Evolutionary conservation across 2,797 vertebrate genomes (phyloP).

Genomic region (Danio choprae): DNA sequence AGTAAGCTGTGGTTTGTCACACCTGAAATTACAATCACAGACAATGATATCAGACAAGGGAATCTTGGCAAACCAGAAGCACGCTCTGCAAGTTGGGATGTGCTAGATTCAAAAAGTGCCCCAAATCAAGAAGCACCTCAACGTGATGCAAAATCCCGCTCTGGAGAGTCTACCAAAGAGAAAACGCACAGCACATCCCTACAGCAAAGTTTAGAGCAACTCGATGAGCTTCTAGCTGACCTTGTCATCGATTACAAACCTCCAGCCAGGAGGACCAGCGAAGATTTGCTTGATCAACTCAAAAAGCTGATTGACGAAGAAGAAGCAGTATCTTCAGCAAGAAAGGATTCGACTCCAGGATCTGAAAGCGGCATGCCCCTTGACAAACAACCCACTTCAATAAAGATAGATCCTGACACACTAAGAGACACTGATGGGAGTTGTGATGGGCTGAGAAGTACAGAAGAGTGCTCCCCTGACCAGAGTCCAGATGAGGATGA

Average conservation of each 20-base stretch:
- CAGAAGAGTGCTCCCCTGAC: slow-evolving; percentile 89
- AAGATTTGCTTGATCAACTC: slow-evolving; percentile 88
- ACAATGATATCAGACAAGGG: slow-evolving; percentile 89
- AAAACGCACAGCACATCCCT: slow-evolving; percentile 80
- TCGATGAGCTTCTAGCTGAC: slow-evolving; percentile 95
- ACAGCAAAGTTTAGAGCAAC: slow-evolving; percentile 94
- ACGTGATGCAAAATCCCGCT: slow-evolving; percentile 65
- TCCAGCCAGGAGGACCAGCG: slow-evolving; percentile 76
- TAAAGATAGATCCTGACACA: slow-evolving; percentile 75
- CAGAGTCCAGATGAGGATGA: slow-evolving; percentile 95
- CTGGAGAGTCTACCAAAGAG: slow-evolving; percentile 77
- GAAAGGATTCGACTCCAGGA: slow-evolving; percentile 72
- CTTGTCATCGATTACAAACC: slow-evolving; percentile 95
- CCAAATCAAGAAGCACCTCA: slow-evolving; percentile 66
- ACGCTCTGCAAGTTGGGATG: slow-evolving; percentile 86
- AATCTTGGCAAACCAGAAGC: slow-evolving; percentile 76
- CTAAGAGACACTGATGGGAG: slow-evolving; percentile 74
- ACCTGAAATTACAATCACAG: slow-evolving; percentile 97
- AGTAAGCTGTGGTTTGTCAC: slow-evolving; percentile 94
- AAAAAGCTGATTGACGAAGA: slow-evolving; percentile 88
- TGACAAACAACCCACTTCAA: slow-evolving; percentile 87
- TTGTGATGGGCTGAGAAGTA: slow-evolving; percentile 79
- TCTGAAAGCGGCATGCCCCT: slow-evolving; percentile 75
- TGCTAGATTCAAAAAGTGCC: slow-evolving; percentile 78
- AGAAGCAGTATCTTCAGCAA: slow-evolving; percentile 75